Base-by-base conservation (phyloP, 2,797 vertebrate species). In the Leptodactylus fallax region DNA sequence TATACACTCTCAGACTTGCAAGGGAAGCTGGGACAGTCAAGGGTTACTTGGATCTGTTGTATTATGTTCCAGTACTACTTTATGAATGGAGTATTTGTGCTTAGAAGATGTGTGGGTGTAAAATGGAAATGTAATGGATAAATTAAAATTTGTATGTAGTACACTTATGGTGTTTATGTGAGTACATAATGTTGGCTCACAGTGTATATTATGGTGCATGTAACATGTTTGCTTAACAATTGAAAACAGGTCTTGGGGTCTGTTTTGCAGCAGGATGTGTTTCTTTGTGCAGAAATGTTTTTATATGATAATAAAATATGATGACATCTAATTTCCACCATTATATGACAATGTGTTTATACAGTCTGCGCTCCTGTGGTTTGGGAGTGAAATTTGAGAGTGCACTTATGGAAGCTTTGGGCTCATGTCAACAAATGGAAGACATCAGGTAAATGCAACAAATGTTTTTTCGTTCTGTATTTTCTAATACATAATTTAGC, bases 371-470 rank as follows among this genome's bases (percentile, higher is more conserved):
- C 27, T 90, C 90, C 72, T 94, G 89, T 47, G 25, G 47, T 5
- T 89, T 95, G 13, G 86, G 90, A 53, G 89, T 89, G 7, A 76
- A 83, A n/a, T 94, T 93, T 58, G 85, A 67, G 0, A 60, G 84
- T 84, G 77, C 91, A 67, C 90, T 96, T 90, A 89, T 89, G 83
- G 82, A 67, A 91, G 94, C 91, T 53, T 85, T 96, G 76, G 90
- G 80, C 14, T 61, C 60, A 0, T 93, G 92, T 81, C 84, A 17
- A 7, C 87, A 90, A 6, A 23, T 96, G 55, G 92, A 95, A 88
- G 93, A 95, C 72, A 90, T 95, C 86, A 95, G 92, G 95, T 96
- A 83, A 88, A 92, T 79, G 56, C 11, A 60, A 69, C 16, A 79
- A 79, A 79, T 60, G n/a, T 5, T 25, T 27, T 76, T 27, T 63